Conservation (phyloP, 2,113 vertebrate species). For the Penelope pileata region DNA sequence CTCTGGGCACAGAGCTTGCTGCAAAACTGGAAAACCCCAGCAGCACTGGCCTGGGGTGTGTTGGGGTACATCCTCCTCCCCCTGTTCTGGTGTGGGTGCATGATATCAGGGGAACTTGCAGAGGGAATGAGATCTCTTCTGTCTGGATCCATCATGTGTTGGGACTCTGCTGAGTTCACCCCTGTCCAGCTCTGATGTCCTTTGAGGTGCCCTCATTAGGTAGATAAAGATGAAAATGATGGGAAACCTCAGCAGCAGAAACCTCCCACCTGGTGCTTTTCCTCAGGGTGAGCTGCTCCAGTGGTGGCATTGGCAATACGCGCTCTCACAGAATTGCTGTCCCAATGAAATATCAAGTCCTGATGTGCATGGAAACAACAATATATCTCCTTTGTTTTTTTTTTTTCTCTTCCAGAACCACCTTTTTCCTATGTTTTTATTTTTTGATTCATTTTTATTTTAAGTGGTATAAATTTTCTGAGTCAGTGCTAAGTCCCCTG, state of each 20-base stretch:
- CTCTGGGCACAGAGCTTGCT: neutral
- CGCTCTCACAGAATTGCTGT: neutral
- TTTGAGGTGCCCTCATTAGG: neutral
- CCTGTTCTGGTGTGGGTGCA: neutral
- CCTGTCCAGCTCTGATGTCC: neutral
- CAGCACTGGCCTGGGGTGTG: neutral
- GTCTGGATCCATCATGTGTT: neutral
- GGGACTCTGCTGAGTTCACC: neutral
- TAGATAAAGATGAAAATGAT: neutral
- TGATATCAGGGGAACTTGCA: neutral
- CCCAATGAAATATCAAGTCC: neutral
- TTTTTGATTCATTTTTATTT: constrained; percentile 46
- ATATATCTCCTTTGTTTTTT: neutral
- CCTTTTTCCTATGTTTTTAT: neutral
- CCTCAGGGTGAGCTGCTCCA: neutral
- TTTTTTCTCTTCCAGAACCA: neutral
- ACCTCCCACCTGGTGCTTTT: neutral
- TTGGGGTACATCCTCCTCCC: neutral
- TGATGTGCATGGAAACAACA: neutral
- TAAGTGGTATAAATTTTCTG: constrained; percentile 28
- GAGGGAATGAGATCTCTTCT: neutral
- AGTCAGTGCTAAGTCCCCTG: constrained; percentile 23
- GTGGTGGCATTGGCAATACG: accelerated
- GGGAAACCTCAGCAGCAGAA: neutral
- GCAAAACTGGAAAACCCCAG: neutral